Conservation (phyloP, 2,113 vertebrate species). For the Accipiter cooperii region DNA sequence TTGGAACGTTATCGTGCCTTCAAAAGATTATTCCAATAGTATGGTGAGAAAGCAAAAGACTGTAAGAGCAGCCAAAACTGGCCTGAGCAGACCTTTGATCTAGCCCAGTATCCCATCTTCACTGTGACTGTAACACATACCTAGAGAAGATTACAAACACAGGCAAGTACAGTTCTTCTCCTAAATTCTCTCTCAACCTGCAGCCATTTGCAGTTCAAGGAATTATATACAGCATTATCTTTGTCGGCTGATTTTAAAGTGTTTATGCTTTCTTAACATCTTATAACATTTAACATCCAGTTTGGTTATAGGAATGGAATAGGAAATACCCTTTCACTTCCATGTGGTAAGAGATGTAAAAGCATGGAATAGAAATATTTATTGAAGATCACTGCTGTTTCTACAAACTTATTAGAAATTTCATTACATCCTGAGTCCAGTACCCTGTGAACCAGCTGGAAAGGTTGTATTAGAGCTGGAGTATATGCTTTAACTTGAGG, state of each 20-base stretch:
- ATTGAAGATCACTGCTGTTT: neutral
- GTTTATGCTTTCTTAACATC: neutral
- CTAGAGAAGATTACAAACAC: neutral
- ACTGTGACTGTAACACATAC: neutral
- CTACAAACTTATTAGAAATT: neutral
- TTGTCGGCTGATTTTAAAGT: neutral
- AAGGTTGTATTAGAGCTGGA: neutral
- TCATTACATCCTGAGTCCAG: neutral
- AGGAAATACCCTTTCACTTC: neutral
- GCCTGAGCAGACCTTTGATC: neutral
- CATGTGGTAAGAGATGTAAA: neutral
- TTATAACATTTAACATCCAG: neutral
- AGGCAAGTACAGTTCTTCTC: neutral
- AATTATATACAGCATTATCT: neutral
- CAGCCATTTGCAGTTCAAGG: neutral
- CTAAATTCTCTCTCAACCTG: neutral
- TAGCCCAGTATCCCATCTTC: neutral
- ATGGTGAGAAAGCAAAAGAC: neutral
- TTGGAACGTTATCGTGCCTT: neutral
- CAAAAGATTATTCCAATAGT: neutral
- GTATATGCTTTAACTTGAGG: neutral
- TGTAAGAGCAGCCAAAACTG: neutral
- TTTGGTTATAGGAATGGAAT: neutral
- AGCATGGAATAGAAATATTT: neutral
- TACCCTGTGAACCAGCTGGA: neutral